Evolutionary conservation across 2,888 invertebrate genomes (phyloP).

Genomic region (Allophyes oxyacanthae): DNA sequence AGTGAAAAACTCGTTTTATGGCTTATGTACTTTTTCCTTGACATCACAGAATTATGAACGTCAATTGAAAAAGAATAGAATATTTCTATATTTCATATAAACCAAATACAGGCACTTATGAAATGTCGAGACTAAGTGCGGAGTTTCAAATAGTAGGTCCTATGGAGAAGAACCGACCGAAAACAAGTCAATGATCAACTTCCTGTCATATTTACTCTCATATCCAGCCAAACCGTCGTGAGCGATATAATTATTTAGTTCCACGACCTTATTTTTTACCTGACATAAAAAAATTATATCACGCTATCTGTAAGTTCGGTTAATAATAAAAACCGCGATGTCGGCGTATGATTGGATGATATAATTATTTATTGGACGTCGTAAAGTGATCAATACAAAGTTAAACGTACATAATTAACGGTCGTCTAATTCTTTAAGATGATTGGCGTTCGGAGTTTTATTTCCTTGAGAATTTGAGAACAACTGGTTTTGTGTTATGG

Average conservation of each 20-base stretch:
- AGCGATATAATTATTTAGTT: slow-evolving; percentile 26
- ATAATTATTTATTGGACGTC: slow-evolving; percentile 62
- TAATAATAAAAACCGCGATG: slow-evolving; percentile 60
- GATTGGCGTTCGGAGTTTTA: slow-evolving; percentile 50
- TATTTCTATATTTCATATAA: too few relatives aligned
- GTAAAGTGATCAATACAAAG: slow-evolving; percentile 59
- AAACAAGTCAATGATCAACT: too few relatives aligned
- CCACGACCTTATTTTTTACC: slow-evolving; percentile 45
- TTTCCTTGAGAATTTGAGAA: slow-evolving; percentile 37
- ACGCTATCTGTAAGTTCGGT: slow-evolving; percentile 53
- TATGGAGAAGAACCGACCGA: too few relatives aligned
- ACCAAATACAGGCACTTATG: too few relatives aligned
- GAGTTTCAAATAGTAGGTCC: too few relatives aligned
- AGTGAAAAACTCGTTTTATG: too few relatives aligned
- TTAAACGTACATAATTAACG: slow-evolving; percentile 61
- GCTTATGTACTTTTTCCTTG: too few relatives aligned
- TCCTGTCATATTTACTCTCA: neutral
- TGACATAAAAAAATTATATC: slow-evolving; percentile 50
- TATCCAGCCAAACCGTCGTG: slow-evolving; percentile 11
- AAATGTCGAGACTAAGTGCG: too few relatives aligned
- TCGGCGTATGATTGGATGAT: slow-evolving; percentile 58
- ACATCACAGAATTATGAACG: too few relatives aligned
- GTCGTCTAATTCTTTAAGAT: slow-evolving; percentile 55
- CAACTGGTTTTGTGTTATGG: slow-evolving; percentile 40
- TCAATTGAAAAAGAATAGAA: too few relatives aligned